Evolutionary conservation across 2,797 vertebrate genomes (phyloP).

Genomic region (Austrolebias charrua): DNA sequence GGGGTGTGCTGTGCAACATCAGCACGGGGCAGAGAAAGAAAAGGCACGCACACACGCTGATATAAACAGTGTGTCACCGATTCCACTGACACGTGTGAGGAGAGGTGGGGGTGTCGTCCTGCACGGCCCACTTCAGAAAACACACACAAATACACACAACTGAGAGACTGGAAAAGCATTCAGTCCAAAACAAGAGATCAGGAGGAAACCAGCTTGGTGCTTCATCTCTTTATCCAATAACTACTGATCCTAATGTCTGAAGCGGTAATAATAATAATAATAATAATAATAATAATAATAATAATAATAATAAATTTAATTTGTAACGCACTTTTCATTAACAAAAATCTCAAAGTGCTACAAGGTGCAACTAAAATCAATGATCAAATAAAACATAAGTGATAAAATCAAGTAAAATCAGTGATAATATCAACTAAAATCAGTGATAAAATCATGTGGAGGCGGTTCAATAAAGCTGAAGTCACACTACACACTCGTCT

Average conservation of each 20-base stretch:
- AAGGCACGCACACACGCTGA: conserved; percentile 13
- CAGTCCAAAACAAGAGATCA: conserved; percentile 2
- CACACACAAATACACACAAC: conserved; percentile 15
- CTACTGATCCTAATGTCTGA: conserved; percentile 41
- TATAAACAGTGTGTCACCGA: conserved; percentile 43
- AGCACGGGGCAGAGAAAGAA: conserved; percentile 40
- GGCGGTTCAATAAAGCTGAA: conserved; percentile 47
- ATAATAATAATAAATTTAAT: too few species aligned
- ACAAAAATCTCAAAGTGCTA: too few species aligned
- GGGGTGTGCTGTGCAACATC: conserved; percentile 39
- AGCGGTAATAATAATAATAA: too few species aligned
- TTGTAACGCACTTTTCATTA: too few species aligned
- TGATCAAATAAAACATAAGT: too few species aligned
- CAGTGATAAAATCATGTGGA: too few species aligned
- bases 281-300: too few species aligned
- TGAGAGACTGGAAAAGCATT: conserved; percentile 24
- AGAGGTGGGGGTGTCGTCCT: conserved; percentile 20
- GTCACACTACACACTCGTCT: conserved; percentile 29
- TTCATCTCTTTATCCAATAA: neutral
- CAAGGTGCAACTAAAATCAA: too few species aligned
- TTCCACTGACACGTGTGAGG: conserved; percentile 39
- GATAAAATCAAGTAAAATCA: too few species aligned
- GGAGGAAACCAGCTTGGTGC: conserved; percentile 21
- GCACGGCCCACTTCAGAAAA: conserved; percentile 45
- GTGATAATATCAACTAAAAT: too few species aligned